Evolutionary conservation across 2,888 invertebrate species (phyloP).

Genomic region (Drosophila barbarae): DNA sequence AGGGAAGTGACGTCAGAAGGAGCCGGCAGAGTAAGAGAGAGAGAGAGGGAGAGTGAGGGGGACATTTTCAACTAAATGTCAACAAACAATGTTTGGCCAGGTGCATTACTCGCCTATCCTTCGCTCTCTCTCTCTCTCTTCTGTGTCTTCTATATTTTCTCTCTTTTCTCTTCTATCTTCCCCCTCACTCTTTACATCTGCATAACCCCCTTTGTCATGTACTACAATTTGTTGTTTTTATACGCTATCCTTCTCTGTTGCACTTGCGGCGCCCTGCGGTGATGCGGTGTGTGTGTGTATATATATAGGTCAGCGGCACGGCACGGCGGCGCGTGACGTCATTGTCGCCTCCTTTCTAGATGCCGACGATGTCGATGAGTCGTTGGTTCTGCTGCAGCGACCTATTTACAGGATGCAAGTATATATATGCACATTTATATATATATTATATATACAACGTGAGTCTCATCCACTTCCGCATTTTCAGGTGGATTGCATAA

Average conservation of each 20-base stretch:
- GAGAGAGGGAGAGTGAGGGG: not conserved
- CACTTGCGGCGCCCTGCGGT: slow-evolving; percentile 3
- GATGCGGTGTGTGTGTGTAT: not conserved
- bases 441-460: not conserved
- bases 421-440: slow-evolving; percentile 5
- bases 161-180: not conserved
- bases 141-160: not conserved
- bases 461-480: slow-evolving; percentile 38
- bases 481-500: slow-evolving; percentile 53
- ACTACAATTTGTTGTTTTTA: slow-evolving; percentile 13
- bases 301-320: slow-evolving; percentile 68
- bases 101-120: slow-evolving; percentile 4
- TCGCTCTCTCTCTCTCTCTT: not conserved
- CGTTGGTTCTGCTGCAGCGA: slow-evolving; percentile 45
- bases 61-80: slow-evolving; percentile 22
- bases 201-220: not conserved
- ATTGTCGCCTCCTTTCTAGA: slow-evolving; percentile 55
- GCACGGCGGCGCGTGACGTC: slow-evolving; percentile 60
- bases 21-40: not conserved
- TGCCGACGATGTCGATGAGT: slow-evolving; percentile 39
- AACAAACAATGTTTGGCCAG: slow-evolving; percentile 43
- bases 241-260: slow-evolving; percentile 6
- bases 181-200: not conserved
- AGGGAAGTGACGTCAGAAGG: slow-evolving; percentile 13
- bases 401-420: slow-evolving; percentile 51